Conservation (phyloP, 1,140 invertebrate species). For the Sitodiplosis mosellana region DNA sequence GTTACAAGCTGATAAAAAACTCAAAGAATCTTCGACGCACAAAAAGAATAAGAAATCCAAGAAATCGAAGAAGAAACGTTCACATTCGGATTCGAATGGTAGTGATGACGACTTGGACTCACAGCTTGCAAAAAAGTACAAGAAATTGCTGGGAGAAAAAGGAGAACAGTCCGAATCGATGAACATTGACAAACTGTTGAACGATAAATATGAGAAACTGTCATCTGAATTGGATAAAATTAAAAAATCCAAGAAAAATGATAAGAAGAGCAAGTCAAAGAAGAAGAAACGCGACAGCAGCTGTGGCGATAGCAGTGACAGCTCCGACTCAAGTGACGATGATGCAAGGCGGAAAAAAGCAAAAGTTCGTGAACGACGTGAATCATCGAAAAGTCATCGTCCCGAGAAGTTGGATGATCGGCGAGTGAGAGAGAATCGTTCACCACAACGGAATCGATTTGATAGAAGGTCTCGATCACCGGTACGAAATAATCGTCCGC, state of each 20-base stretch:
- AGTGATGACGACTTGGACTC: slow-evolving; percentile 30
- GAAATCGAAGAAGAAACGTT: slow-evolving; percentile 24
- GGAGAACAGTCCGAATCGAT: slow-evolving; percentile 19
- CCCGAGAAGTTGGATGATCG: background rate
- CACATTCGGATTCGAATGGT: slow-evolving; percentile 18
- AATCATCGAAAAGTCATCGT: background rate
- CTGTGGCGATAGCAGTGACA: too few relatives aligned
- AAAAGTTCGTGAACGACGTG: background rate
- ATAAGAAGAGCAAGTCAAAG: background rate
- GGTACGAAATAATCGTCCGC: background rate
- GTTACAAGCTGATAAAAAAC: slow-evolving; percentile 38
- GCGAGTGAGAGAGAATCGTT: background rate
- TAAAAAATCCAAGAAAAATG: slow-evolving; percentile 3
- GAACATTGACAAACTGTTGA: slow-evolving; percentile 15
- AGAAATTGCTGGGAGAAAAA: slow-evolving; percentile 26
- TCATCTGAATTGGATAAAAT: slow-evolving; percentile 21
- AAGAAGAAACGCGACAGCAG: background rate
- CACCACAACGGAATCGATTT: background rate
- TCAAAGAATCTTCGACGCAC: slow-evolving; percentile 12
- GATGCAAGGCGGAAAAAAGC: background rate
- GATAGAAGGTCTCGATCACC: background rate
- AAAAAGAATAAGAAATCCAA: slow-evolving; percentile 34
- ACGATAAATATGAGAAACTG: slow-evolving; percentile 18
- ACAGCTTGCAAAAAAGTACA: slow-evolving; percentile 27
- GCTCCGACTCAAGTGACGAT: too few relatives aligned